Evolutionary conservation across 2,797 vertebrate species (phyloP).

Genomic region (Eidolon dupreanum): DNA sequence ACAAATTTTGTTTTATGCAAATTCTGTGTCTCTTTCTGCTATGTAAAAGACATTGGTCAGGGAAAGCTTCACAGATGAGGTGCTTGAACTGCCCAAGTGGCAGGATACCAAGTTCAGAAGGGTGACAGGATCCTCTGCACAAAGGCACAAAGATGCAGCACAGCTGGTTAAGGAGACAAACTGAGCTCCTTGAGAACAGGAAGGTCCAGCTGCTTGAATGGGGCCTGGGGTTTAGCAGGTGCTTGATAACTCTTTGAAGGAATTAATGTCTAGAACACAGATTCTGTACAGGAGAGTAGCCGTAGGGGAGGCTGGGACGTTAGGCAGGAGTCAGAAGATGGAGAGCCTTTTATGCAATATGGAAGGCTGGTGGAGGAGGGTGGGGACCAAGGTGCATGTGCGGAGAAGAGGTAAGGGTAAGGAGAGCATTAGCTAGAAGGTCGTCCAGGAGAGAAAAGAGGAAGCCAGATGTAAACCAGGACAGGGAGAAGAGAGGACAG

Average conservation of each 20-base stretch:
- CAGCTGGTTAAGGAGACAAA: not conserved
- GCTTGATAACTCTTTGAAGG: not conserved
- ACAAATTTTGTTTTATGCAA: conserved; percentile 26
- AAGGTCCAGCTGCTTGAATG: not conserved
- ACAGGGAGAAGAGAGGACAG: not conserved
- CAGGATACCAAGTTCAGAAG: not conserved
- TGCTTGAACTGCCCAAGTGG: not conserved
- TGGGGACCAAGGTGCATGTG: not conserved
- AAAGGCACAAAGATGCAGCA: not conserved
- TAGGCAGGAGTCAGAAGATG: not conserved
- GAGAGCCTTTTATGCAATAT: not conserved
- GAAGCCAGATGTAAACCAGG: conserved; percentile 9
- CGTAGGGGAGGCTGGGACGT: not conserved
- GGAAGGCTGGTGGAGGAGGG: not conserved
- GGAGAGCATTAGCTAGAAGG: not conserved
- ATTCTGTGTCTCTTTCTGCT: not conserved
- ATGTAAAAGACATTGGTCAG: not conserved
- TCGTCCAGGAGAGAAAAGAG: not conserved
- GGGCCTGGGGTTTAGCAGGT: not conserved
- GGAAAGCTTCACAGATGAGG: not conserved
- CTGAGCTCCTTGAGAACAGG: not conserved
- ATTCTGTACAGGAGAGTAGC: not conserved
- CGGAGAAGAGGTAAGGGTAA: not conserved
- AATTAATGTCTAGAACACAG: not conserved
- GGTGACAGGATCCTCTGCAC: not conserved